A percentile compares a stretch with the other conserved stretches of the same genome.
Conservation (phyloP, 1,140 invertebrate species). For the Drosophila pseudoananassae region DNA sequence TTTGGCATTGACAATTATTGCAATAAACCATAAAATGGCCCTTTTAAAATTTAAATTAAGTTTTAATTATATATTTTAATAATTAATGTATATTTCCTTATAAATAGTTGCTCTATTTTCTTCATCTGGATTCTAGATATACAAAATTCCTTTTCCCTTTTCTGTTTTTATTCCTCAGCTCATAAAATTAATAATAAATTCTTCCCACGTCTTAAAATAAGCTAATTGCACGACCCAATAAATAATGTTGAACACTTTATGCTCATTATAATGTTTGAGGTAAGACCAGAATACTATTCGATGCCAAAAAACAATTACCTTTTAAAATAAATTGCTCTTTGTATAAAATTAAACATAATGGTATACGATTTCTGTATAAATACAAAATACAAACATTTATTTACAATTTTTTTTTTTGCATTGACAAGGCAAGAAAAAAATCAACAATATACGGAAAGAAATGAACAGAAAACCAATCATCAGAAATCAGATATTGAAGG, state of each 20-base stretch:
- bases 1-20: conserved; percentile 17
- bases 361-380: conserved; percentile 7
- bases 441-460: conserved; percentile 37
- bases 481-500: conserved; percentile 9
- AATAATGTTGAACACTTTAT: conserved; percentile 2
- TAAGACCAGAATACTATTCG: background rate
- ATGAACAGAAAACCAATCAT: conserved; percentile 21
- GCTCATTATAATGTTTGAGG: conserved; percentile 1
- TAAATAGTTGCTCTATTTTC: no score
- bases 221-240: conserved; percentile 9
- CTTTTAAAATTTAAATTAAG: conserved; percentile 9
- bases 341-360: conserved; percentile 2
- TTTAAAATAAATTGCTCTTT: conserved; percentile 11
- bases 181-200: conserved; percentile 6
- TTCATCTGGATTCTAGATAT: no score
- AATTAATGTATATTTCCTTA: no score
- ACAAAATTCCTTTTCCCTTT: background rate
- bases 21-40: background rate
- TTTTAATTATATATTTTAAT: background rate
- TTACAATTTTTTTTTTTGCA: background rate
- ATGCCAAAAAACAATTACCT: conserved; percentile 42
- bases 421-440: conserved; percentile 20
- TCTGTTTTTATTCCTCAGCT: background rate
- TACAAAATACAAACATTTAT: conserved; percentile 8
- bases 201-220: conserved; percentile 1